Evolutionary conservation across 2,113 vertebrate species (phyloP).

Genomic region (Poeciliopsis retropinna): DNA sequence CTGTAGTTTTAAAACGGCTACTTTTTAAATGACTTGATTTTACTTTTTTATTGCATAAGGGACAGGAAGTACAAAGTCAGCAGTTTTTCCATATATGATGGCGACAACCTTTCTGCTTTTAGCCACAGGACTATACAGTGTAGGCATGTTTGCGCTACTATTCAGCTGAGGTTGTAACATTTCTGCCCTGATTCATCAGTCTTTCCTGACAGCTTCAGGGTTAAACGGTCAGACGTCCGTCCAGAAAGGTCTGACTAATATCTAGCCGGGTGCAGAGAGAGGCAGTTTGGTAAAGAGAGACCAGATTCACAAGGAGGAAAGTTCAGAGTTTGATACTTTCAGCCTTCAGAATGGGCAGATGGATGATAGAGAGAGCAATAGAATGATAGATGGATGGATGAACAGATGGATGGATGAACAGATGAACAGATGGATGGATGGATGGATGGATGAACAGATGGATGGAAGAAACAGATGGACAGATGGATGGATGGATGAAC

Average conservation of each 20-base stretch:
- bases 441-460: too few relatives aligned
- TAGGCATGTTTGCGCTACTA: background rate
- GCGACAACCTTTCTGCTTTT: background rate
- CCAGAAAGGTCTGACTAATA: conserved; percentile 32
- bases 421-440: too few relatives aligned
- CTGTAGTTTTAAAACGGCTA: too few relatives aligned
- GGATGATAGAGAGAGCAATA: too few relatives aligned
- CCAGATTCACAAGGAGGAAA: too few relatives aligned
- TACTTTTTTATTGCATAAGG: background rate
- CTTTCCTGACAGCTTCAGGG: background rate
- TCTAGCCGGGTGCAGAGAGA: background rate
- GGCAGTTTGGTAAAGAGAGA: too few relatives aligned
- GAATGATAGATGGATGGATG: too few relatives aligned
- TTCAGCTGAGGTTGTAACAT: conserved; percentile 7
- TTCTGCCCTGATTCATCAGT: conserved; percentile 8
- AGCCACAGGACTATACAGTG: background rate
- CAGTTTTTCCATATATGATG: background rate
- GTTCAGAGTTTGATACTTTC: background rate
- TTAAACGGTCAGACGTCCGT: conserved; percentile 20
- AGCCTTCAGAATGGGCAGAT: too few relatives aligned
- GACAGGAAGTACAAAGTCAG: background rate
- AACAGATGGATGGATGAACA: too few relatives aligned
- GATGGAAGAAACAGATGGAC: too few relatives aligned
- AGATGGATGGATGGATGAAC: too few relatives aligned
- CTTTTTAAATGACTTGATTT: background rate